Conservation (phyloP, 2,888 invertebrate genomes). For the Pycnomerus fuliginosus region DNA sequence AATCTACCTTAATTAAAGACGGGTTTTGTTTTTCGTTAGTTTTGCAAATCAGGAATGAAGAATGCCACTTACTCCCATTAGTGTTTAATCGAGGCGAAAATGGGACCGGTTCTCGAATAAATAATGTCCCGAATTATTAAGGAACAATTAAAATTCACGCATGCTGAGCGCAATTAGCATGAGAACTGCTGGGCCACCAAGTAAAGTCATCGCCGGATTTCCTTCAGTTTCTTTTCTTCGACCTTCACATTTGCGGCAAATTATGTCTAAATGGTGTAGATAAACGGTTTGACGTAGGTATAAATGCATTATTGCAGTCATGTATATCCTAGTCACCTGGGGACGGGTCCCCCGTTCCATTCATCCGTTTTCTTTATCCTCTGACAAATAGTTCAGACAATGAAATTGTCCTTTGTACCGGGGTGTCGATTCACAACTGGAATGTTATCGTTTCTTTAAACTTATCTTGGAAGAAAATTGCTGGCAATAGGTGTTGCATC, state of each 20-base stretch:
- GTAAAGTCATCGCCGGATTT: no score
- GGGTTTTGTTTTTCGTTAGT: conserved; percentile 11
- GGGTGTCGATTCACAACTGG: conserved; percentile 41
- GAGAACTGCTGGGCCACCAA: conserved; percentile 10
- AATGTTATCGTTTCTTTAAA: conserved; percentile 36
- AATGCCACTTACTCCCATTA: conserved; percentile 5
- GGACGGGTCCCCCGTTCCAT: conserved; percentile 28
- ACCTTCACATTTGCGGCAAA: conserved; percentile 36
- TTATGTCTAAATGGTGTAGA: conserved; percentile 31
- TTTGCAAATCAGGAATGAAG: conserved; percentile 2
- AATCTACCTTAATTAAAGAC: conserved; percentile 23
- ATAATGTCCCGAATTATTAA: conserved; percentile 12
- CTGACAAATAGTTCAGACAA: conserved; percentile 46
- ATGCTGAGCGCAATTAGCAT: conserved; percentile 14
- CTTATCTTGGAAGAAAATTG: conserved; percentile 38
- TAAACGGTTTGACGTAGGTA: conserved; percentile 32
- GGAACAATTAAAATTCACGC: conserved; percentile 14
- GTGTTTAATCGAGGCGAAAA: conserved; percentile 9
- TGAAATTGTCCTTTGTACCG: conserved; percentile 39
- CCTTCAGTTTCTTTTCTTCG: no score
- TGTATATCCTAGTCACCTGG: conserved; percentile 39
- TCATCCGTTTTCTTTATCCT: conserved; percentile 36
- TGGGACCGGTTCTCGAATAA: conserved; percentile 13
- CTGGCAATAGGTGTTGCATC: conserved; percentile 18
- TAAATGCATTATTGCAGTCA: conserved; percentile 32